A percentile compares a stretch with the other conserved stretches of the same genome.
Conservation (phyloP, 2,113 vertebrate genomes). For the Toxotes jaculatrix region DNA sequence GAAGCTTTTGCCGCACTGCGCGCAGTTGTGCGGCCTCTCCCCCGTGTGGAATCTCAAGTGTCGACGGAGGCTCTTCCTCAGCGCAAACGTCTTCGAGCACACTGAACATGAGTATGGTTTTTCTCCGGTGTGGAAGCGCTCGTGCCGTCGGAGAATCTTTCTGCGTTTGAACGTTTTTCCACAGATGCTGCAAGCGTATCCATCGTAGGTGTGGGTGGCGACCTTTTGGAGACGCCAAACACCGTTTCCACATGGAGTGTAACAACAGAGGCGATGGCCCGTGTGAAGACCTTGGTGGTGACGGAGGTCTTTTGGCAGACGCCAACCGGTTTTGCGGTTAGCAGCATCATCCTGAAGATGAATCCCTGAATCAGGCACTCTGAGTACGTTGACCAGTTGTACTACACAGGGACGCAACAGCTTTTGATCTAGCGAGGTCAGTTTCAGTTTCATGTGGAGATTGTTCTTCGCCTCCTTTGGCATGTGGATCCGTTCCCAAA, state of each 20-base stretch:
- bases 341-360: neutral
- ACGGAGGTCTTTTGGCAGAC: constrained; percentile 78
- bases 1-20: constrained; percentile 80
- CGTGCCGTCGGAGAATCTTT: constrained; percentile 81
- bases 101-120: constrained; percentile 75
- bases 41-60: constrained; percentile 83
- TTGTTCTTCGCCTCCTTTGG: constrained; percentile 39
- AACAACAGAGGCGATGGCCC: constrained; percentile 83
- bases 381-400: constrained; percentile 77
- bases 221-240: constrained; percentile 77
- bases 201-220: constrained; percentile 48
- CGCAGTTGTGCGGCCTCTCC: constrained; percentile 79
- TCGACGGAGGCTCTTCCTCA: constrained; percentile 80
- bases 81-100: constrained; percentile 78
- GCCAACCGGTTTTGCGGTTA: neutral
- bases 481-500: constrained; percentile 48
- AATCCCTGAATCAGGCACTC: neutral
- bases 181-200: constrained; percentile 75
- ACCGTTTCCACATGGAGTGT: constrained; percentile 64
- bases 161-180: constrained; percentile 77
- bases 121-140: constrained; percentile 82
- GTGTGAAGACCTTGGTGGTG: constrained; percentile 81
- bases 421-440: constrained; percentile 60
- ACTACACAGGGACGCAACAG: constrained; percentile 73
- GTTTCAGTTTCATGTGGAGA: constrained; percentile 72